A percentile compares a stretch with the other conserved stretches of the same genome.
phyloP scores from a whole-genome alignment of 2,113 vertebrate genomes.

The Antechinus flavipes region DNA sequence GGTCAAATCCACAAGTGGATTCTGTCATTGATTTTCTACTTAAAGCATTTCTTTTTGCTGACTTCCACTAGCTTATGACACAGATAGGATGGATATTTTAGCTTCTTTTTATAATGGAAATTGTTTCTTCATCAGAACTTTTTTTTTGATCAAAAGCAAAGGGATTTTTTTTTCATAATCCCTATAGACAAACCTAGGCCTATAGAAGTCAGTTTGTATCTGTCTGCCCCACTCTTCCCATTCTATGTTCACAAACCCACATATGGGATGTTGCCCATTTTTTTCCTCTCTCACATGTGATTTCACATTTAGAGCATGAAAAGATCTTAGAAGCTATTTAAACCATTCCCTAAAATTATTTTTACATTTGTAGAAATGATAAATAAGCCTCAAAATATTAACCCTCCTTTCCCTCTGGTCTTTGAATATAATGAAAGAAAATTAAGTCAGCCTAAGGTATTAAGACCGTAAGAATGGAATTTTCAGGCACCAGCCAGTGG shows the following conservation, averaged over 20 bases:
- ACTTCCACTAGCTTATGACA: neutral
- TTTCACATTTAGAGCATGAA: neutral
- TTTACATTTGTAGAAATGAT: neutral
- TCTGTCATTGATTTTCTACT: neutral
- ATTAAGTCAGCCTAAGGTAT: neutral
- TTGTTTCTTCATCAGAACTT: neutral
- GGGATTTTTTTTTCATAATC: neutral
- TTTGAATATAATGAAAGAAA: neutral
- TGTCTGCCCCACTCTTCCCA: neutral
- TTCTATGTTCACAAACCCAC: neutral
- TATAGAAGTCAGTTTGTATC: neutral
- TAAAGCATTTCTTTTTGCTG: neutral
- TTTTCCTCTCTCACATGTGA: neutral
- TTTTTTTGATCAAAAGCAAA: neutral
- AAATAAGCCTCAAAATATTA: neutral
- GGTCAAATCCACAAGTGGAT: conserved; percentile 18
- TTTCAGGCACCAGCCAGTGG: neutral
- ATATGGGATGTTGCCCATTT: neutral
- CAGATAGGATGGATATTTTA: neutral
- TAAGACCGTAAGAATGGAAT: neutral
- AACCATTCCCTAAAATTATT: neutral
- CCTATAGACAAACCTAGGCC: neutral
- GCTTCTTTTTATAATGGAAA: neutral
- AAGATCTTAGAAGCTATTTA: neutral
- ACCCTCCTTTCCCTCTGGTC: neutral